phyloP scores from a whole-genome alignment of 2,113 vertebrate species.

The Erpornis zantholeuca region DNA sequence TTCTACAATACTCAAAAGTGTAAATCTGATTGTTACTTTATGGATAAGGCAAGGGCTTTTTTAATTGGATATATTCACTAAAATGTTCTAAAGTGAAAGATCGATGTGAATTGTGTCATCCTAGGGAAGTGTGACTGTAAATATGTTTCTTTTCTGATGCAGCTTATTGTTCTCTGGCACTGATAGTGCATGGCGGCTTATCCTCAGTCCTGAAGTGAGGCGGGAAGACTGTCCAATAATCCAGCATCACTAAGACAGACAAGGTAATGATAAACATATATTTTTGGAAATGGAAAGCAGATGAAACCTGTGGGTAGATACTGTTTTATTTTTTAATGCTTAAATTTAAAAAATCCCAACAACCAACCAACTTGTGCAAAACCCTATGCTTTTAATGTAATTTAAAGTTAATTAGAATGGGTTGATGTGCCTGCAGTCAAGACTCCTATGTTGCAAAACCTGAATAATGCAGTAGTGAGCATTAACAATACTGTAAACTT shows the following conservation, averaged over 20 bases:
- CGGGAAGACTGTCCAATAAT: neutral
- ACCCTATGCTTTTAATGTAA: neutral
- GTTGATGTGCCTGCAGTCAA: neutral
- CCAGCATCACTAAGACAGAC: neutral
- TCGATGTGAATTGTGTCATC: neutral
- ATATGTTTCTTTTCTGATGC: neutral
- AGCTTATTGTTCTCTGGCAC: neutral
- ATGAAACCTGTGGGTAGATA: neutral
- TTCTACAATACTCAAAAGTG: neutral
- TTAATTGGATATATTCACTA: fast-evolving
- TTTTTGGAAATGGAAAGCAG: neutral
- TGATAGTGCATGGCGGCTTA: conserved; percentile 39
- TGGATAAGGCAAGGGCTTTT: neutral
- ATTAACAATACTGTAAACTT: neutral
- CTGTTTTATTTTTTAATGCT: neutral
- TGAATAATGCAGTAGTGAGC: neutral
- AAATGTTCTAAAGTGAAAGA: neutral
- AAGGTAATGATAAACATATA: neutral
- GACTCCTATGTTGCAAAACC: neutral
- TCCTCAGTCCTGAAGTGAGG: conserved; percentile 32
- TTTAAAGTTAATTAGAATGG: neutral
- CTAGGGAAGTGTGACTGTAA: neutral
- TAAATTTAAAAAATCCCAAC: neutral
- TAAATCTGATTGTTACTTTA: neutral
- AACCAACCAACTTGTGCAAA: neutral